These are phyloP conservation scores for Lycia hirtaria DNA, from an alignment of 2,888 invertebrate species.

Conservation along the genomic window DNA sequence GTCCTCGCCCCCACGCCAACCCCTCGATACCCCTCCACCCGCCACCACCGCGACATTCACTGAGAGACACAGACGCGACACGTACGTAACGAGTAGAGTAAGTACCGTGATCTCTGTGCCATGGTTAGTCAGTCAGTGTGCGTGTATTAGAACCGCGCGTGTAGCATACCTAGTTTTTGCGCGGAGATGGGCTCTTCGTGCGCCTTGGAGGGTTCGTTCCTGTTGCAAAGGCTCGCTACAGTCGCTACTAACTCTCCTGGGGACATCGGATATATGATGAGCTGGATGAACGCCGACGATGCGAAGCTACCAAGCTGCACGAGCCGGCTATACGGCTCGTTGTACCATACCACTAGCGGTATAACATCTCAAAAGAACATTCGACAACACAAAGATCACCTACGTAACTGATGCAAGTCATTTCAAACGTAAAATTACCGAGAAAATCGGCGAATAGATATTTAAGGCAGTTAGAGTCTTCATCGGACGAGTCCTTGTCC, in stretches of 20 bases:
- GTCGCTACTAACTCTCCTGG: slow-evolving; percentile 73
- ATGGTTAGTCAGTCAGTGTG: slow-evolving; percentile 36
- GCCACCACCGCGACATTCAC: slow-evolving; percentile 27
- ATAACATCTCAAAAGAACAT: slow-evolving; percentile 65
- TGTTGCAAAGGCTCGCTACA: slow-evolving; percentile 68
- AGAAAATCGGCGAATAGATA: slow-evolving; percentile 88
- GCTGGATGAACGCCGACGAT: slow-evolving; percentile 5
- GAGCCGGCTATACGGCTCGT: slow-evolving; percentile 41
- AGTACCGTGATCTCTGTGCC: slow-evolving; percentile 61
- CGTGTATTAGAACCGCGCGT: slow-evolving; percentile 20
- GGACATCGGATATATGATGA: slow-evolving; percentile 55
- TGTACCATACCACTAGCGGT: slow-evolving; percentile 45
- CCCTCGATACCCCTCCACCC: slow-evolving; percentile 42
- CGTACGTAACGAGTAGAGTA: slow-evolving; percentile 47
- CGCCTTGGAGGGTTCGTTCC: slow-evolving; percentile 43
- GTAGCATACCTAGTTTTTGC: slow-evolving; percentile 53
- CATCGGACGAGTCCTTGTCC: slow-evolving; percentile 80
- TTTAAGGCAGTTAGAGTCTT: slow-evolving; percentile 89
- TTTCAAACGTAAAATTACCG: slow-evolving; percentile 79
- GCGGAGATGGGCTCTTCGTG: slow-evolving; percentile 33
- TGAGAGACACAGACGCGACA: slow-evolving; percentile 38
- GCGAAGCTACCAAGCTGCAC: slow-evolving; percentile 23
- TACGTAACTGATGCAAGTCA: slow-evolving; percentile 60
- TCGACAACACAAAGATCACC: slow-evolving; percentile 78
- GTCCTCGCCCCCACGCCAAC: slow-evolving; percentile 42